These are phyloP conservation scores for Gavialis gangeticus DNA, from an alignment of 2,113 vertebrate species.

Conservation along the genomic window DNA sequence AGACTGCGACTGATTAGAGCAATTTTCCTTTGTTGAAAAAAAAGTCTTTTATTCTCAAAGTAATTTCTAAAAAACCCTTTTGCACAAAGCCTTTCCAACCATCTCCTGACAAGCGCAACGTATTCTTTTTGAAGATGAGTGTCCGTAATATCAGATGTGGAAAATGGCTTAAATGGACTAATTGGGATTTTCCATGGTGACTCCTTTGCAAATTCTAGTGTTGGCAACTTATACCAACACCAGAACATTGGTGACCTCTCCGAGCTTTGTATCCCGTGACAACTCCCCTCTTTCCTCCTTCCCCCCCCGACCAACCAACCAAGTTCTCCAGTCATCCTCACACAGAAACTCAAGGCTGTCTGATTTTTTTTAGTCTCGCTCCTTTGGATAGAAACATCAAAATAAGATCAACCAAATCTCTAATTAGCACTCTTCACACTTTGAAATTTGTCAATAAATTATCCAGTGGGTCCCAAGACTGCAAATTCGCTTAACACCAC, in stretches of 20 bases:
- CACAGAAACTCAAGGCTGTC: not conserved
- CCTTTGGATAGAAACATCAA: not conserved
- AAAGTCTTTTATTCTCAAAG: not conserved
- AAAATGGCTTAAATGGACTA: too few species aligned
- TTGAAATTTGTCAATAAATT: not conserved
- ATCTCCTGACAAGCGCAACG: not conserved
- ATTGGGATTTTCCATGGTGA: not conserved
- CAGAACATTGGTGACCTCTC: not conserved
- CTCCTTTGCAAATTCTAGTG: not conserved
- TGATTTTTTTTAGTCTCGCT: not conserved
- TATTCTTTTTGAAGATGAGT: not conserved
- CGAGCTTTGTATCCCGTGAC: not conserved
- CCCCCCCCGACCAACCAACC: not conserved
- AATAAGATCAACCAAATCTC: not conserved
- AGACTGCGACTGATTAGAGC: not conserved
- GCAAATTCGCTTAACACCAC: not conserved
- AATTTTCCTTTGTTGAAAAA: not conserved
- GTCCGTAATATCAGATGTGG: not conserved
- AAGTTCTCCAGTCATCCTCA: not conserved
- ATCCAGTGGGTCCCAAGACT: not conserved
- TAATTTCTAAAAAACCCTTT: slow-evolving; percentile 1
- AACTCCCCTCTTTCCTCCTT: not conserved
- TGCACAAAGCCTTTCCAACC: not conserved
- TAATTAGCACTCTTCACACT: not conserved
- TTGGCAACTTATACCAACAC: not conserved